These are phyloP conservation scores for Nannospalax galili DNA, from an alignment of 2,113 vertebrate genomes.

Conservation along the genomic window DNA sequence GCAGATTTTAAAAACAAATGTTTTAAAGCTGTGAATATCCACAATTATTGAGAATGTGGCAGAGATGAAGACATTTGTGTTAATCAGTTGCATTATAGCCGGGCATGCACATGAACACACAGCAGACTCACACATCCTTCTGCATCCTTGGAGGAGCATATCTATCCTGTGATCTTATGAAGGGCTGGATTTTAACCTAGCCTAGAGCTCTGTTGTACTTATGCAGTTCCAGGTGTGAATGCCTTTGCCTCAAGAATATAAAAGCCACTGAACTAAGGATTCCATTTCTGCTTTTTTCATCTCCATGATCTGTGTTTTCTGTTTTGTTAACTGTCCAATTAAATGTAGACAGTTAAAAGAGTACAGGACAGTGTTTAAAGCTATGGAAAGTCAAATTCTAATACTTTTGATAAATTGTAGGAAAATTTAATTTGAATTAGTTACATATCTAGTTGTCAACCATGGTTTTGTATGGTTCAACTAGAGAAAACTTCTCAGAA, in stretches of 20 bases:
- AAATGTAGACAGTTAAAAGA: slow-evolving; percentile 20
- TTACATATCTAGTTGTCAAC: not conserved
- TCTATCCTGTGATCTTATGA: not conserved
- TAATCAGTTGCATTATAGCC: not conserved
- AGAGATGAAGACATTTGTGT: not conserved
- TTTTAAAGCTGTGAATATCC: too few species aligned
- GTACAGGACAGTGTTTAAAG: not conserved
- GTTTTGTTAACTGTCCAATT: not conserved
- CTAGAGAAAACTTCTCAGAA: not conserved
- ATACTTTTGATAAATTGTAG: not conserved
- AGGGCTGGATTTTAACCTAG: not conserved
- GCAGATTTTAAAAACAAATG: not conserved
- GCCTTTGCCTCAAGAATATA: not conserved
- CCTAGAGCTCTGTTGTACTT: not conserved
- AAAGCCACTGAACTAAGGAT: not conserved
- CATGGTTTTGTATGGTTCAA: not conserved
- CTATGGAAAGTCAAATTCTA: slow-evolving; percentile 34
- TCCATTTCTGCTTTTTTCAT: not conserved
- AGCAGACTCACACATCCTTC: too few species aligned
- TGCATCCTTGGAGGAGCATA: not conserved
- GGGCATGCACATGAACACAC: not conserved
- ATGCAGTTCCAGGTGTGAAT: not conserved
- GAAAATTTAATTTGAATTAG: not conserved
- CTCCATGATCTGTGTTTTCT: not conserved
- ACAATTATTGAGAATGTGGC: not conserved